phyloP scores from a whole-genome alignment of 1,140 invertebrate species.

The Zaprionus kolodkinae region DNA sequence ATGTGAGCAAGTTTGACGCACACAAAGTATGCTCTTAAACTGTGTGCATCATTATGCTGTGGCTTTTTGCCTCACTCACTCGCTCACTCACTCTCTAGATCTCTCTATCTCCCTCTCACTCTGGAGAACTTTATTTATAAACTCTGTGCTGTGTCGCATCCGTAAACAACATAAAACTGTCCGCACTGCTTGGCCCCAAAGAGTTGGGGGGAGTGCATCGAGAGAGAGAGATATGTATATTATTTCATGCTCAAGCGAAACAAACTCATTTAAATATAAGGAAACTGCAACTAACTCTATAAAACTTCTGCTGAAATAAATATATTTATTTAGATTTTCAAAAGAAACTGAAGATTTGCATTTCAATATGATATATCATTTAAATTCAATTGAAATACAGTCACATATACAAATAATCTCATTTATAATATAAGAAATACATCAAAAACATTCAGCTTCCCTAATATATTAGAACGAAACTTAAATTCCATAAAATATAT shows the following conservation, averaged over 20 bases:
- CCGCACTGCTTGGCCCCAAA: not conserved
- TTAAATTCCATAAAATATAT: not conserved
- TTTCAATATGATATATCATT: too few species aligned
- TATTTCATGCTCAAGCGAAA: not conserved
- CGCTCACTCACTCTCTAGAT: not conserved
- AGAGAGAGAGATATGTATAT: not conserved
- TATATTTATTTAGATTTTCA: too few species aligned
- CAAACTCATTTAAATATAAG: not conserved
- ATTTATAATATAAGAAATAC: too few species aligned
- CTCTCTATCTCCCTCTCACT: not conserved
- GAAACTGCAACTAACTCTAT: not conserved
- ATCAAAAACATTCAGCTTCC: too few species aligned
- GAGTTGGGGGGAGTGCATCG: not conserved
- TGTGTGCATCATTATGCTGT: not conserved
- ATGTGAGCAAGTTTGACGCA: not conserved
- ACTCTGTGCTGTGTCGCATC: not conserved
- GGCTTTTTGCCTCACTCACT: not conserved
- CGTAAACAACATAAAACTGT: constrained; percentile 22
- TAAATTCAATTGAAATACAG: too few species aligned
- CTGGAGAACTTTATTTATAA: constrained; percentile 3
- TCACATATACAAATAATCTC: too few species aligned
- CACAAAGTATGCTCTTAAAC: constrained; percentile 1
- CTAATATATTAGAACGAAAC: too few species aligned
- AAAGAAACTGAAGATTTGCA: too few species aligned
- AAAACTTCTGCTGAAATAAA: too few species aligned